Conservation (phyloP, 2,797 vertebrate species). For the Argya squamiceps region DNA sequence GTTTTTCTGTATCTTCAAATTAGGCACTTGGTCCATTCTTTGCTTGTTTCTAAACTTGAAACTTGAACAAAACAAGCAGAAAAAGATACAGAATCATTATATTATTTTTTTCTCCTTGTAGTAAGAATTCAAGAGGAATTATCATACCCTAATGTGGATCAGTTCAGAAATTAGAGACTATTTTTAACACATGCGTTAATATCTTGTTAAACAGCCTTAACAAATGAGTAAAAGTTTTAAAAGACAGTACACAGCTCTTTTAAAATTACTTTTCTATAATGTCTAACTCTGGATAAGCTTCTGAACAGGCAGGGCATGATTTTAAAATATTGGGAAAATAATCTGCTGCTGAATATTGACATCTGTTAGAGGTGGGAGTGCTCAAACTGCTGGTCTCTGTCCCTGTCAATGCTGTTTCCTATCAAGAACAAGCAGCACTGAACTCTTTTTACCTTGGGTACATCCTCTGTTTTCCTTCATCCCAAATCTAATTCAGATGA, state of each 20-base stretch:
- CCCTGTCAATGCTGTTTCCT: not conserved
- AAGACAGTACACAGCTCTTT: not conserved
- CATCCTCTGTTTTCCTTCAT: not conserved
- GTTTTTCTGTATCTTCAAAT: slow-evolving; percentile 1
- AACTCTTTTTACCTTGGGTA: not conserved
- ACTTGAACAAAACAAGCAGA: not conserved
- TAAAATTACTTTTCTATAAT: not conserved
- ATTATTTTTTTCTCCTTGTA: not conserved
- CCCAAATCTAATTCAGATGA: slow-evolving; percentile 43
- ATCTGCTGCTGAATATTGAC: not conserved
- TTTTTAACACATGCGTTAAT: not conserved
- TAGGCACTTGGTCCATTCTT: not conserved
- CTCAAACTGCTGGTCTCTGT: not conserved
- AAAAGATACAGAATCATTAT: not conserved
- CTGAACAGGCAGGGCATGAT: not conserved
- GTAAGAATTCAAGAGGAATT: not conserved
- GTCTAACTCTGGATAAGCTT: not conserved
- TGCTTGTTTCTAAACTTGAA: not conserved
- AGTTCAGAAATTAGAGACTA: not conserved
- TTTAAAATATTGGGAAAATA: not conserved
- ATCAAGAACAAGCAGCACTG: not conserved
- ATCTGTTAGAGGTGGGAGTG: not conserved
- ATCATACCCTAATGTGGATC: not conserved
- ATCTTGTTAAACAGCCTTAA: not conserved
- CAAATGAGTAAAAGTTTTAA: not conserved